A percentile compares a stretch with the other conserved stretches of the same genome.
These are phyloP conservation scores for Rhea americana DNA, from an alignment of 2,113 vertebrate genomes.

Conservation along the genomic window DNA sequence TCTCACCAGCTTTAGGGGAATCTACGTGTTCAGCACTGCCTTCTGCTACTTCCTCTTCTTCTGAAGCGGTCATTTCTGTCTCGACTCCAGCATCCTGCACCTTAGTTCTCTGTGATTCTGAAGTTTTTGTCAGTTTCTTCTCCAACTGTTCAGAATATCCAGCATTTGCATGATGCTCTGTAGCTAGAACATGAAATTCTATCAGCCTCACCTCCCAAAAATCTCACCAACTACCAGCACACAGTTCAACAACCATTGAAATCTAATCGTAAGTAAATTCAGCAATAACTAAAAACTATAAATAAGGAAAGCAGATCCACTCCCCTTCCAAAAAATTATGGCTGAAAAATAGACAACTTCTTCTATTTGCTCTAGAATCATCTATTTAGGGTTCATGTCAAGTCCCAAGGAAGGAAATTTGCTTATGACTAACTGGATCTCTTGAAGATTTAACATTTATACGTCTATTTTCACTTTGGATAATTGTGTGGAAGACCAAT, in stretches of 20 bases:
- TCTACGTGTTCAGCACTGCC: background rate
- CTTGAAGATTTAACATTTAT: background rate
- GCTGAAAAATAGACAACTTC: background rate
- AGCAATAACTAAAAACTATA: background rate
- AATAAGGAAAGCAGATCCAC: background rate
- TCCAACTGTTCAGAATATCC: background rate
- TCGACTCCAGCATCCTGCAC: background rate
- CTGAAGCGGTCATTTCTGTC: background rate
- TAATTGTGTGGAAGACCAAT: background rate
- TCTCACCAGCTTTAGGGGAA: background rate
- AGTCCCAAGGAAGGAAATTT: background rate
- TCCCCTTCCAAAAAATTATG: background rate
- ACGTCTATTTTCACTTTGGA: background rate
- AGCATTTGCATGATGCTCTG: background rate
- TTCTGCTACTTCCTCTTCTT: background rate
- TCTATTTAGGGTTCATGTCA: accelerated
- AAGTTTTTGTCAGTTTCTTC: background rate
- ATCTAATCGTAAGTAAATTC: background rate
- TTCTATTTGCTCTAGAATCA: background rate
- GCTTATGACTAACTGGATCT: background rate
- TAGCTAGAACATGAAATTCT: background rate
- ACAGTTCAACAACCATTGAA: background rate
- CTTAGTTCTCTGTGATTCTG: background rate
- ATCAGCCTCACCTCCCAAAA: background rate
- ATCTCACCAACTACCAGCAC: background rate